A percentile compares a stretch with the other conserved stretches of the same genome.
phyloP scores from a whole-genome alignment of 2,888 invertebrate species.

The Silvanus unidentatus region DNA sequence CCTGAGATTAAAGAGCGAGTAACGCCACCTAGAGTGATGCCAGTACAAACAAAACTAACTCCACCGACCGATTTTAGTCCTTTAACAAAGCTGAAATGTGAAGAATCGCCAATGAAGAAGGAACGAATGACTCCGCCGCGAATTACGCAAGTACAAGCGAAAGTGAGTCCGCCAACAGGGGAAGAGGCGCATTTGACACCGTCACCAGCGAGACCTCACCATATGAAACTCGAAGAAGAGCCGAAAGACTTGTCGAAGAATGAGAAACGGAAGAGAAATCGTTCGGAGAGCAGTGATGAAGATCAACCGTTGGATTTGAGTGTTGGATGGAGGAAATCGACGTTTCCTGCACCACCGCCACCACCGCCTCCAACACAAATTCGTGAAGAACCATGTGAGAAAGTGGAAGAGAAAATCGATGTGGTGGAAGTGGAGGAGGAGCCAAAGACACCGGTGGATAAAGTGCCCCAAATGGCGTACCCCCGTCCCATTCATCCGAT shows the following conservation, averaged over 20 bases:
- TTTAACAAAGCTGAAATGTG: no score
- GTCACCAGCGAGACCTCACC: slow-evolving; percentile 57
- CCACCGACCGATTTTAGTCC: slow-evolving; percentile 60
- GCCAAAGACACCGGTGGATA: slow-evolving; percentile 26
- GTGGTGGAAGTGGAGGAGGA: slow-evolving; percentile 53
- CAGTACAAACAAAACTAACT: slow-evolving; percentile 51
- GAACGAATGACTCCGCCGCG: no score
- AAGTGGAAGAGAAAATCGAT: slow-evolving; percentile 53
- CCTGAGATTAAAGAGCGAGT: slow-evolving; percentile 46
- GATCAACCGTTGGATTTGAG: slow-evolving; percentile 72
- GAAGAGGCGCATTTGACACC: slow-evolving; percentile 63
- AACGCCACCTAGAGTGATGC: slow-evolving; percentile 53
- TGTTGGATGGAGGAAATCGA: slow-evolving; percentile 45
- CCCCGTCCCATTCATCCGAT: slow-evolving; percentile 79
- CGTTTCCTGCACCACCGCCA: slow-evolving; percentile 12
- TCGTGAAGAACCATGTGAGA: slow-evolving; percentile 19
- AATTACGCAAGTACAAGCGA: no score
- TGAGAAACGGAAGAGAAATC: slow-evolving; percentile 30
- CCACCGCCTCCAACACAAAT: slow-evolving; percentile 29
- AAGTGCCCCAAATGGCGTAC: slow-evolving; percentile 61
- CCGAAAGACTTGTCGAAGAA: slow-evolving; percentile 37
- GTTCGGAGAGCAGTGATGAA: slow-evolving; percentile 39
- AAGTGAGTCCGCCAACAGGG: slow-evolving; percentile 61
- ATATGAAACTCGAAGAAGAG: slow-evolving; percentile 11
- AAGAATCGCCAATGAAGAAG: no score